Evolutionary conservation across 2,113 vertebrate genomes (phyloP).

Genomic region (Callithrix jacchus): DNA sequence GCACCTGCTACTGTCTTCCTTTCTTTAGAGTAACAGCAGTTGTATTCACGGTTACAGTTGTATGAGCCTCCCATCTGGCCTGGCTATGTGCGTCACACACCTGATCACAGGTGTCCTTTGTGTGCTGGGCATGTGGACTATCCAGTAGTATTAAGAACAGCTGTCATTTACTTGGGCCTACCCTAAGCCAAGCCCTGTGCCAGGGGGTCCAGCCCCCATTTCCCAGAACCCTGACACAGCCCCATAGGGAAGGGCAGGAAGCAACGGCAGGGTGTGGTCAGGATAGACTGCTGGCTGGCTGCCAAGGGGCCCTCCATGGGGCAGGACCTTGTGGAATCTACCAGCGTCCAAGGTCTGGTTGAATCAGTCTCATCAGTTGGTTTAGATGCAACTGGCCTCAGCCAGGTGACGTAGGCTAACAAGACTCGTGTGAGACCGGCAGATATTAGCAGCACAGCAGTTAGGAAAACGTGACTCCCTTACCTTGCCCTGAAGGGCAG

Average conservation of each 20-base stretch:
- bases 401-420: background rate
- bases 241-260: background rate
- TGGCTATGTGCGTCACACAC: rapidly evolving
- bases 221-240: background rate
- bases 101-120: rapidly evolving
- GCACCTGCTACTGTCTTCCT: background rate
- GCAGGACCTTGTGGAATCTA: background rate
- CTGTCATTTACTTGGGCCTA: background rate
- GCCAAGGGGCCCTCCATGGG: background rate
- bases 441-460: rapidly evolving
- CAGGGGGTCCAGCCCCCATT: background rate
- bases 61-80: background rate
- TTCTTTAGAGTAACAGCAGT: rapidly evolving
- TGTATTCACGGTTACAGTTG: background rate
- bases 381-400: rapidly evolving
- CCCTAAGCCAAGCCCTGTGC: background rate
- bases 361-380: background rate
- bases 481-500: background rate
- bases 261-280: background rate
- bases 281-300: background rate
- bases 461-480: background rate
- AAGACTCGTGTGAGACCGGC: background rate
- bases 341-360: background rate
- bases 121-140: background rate
- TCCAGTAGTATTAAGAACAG: rapidly evolving